Base-by-base conservation (phyloP, 2,113 vertebrate genomes). In the Dissostichus mawsoni region DNA sequence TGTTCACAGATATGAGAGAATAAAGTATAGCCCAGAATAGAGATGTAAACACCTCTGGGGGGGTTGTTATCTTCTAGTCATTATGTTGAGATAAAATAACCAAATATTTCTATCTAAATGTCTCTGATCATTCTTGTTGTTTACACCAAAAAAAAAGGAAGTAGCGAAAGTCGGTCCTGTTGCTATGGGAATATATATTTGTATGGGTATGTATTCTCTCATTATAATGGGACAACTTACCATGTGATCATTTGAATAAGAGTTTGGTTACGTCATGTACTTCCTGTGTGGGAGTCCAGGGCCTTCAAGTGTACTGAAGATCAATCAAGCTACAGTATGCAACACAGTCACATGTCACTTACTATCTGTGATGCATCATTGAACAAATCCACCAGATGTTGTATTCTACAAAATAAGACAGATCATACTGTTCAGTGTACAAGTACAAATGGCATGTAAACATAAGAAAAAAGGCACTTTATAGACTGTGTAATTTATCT, bases 1-100 rank as follows among this genome's bases (percentile, higher is more conserved):
- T 80, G 56, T 66, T 74, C 25, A 6, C 64, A 64, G 16, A 55
- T 33, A 68, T 64, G 2, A 71, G 33, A 11, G 25, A 72, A 76
- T 73, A 67, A 78, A 67, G 44, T 41, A 52, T 36, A 51, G 41
- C 48, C 69, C 18, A 57, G 58, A 74, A 65, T 13, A 51, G 67
- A 53, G 41, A 57, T 11, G 23, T 36, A 48, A 53, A 61, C 16
- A 16, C 6, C 20, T 53, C 14, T 6, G 2, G 8, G 41, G 29
- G 25, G 8, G 56, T 75, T 65, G 23, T 51, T 11, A 16, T 55
- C 64, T 29, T 51, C 6, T 0, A 4, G 51, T 50, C 33, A 79
- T 72, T 55, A 44, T 64, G 33, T 50, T 8, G 29, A 36, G 18
- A 69, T 81, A 25, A 65, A 77, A 69, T 12, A 69, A 44, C 47